These are phyloP conservation scores for Ectemnius cavifrons DNA, from an alignment of 2,888 invertebrate species.

Conservation along the genomic window DNA sequence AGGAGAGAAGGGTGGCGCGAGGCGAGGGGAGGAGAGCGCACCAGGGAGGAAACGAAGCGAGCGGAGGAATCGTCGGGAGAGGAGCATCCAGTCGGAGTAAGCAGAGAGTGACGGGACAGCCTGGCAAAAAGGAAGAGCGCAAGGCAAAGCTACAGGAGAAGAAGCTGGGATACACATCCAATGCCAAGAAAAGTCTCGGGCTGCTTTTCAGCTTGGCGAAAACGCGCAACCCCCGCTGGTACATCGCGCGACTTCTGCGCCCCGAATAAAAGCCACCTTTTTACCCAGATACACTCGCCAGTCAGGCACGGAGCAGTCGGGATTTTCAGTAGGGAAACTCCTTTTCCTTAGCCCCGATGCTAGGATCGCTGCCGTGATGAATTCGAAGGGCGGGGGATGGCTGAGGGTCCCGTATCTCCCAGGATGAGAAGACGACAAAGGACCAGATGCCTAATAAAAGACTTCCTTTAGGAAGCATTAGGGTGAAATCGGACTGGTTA, in stretches of 20 bases:
- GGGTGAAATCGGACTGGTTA: constrained; percentile 6
- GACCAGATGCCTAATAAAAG: constrained; percentile 5
- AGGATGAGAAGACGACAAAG: not conserved
- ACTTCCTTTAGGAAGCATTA: not conserved
- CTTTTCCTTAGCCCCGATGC: not conserved
- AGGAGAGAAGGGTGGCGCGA: not conserved
- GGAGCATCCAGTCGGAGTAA: constrained; percentile 44
- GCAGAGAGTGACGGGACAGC: constrained; percentile 55
- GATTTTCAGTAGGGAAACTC: not conserved
- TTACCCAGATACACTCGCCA: constrained; percentile 35
- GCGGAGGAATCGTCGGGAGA: constrained; percentile 12
- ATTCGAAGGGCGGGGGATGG: not conserved
- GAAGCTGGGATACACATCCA: constrained; percentile 15
- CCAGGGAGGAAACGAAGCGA: not conserved
- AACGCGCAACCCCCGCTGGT: constrained; percentile 17
- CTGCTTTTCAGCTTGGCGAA: constrained; percentile 48
- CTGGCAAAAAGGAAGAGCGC: constrained; percentile 55
- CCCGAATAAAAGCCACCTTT: constrained; percentile 43
- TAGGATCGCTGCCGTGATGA: not conserved
- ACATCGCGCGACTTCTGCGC: constrained; percentile 39
- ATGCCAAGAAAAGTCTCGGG: constrained; percentile 59
- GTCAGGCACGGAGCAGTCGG: constrained; percentile 19
- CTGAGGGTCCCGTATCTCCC: constrained; percentile 4
- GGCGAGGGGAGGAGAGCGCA: no score
- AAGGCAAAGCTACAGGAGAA: constrained; percentile 19